A percentile compares a stretch with the other conserved stretches of the same genome.
These are phyloP conservation scores for Vicugna pacos DNA, from an alignment of 2,113 vertebrate genomes.

Conservation along the genomic window DNA sequence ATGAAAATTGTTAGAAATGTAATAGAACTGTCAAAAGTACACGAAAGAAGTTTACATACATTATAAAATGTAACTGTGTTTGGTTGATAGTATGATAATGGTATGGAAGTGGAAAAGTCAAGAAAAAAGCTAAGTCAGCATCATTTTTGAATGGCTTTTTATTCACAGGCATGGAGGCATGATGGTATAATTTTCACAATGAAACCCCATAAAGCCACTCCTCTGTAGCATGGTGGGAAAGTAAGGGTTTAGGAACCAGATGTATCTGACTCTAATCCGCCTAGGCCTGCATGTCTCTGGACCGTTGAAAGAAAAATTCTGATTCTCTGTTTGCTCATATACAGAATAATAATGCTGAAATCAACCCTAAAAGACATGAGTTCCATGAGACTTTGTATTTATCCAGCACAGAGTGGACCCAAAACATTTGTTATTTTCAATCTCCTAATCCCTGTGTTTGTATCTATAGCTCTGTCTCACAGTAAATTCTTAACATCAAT, in stretches of 20 bases:
- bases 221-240: not conserved
- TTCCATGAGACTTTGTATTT: constrained; percentile 7
- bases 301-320: not conserved
- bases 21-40: not conserved
- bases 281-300: not conserved
- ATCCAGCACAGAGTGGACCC: not conserved
- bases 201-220: not conserved
- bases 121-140: not conserved
- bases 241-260: not conserved
- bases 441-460: not conserved
- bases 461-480: not conserved
- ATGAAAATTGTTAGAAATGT: not conserved
- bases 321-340: not conserved
- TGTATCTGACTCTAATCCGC: not conserved
- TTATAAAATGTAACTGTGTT: not conserved
- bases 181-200: rapidly evolving
- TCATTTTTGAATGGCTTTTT: not conserved
- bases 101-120: not conserved
- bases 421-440: not conserved
- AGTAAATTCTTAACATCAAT: constrained; percentile 2
- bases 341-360: not conserved
- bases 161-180: not conserved
- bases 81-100: not conserved
- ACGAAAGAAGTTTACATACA: not conserved
- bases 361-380: not conserved